A percentile compares a stretch with the other conserved stretches of the same genome.
These are phyloP conservation scores for Porites lobata DNA, from an alignment of 92 coral and sea anemone genomes.

Conservation along the genomic window DNA sequence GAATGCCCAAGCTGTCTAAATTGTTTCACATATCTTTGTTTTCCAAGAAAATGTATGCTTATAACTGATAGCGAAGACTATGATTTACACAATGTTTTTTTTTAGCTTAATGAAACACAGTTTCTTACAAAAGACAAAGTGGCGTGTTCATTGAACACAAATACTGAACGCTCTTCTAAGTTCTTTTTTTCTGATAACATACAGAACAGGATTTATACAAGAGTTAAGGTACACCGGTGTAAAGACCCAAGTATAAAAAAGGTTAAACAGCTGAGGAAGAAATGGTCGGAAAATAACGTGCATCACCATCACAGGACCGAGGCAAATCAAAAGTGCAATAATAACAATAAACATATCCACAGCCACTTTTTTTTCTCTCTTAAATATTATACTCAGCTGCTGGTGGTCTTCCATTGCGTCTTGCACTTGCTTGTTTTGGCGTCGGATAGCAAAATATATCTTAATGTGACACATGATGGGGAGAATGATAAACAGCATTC, in stretches of 20 bases:
- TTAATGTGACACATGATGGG: conserved; percentile 15
- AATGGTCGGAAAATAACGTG: background rate
- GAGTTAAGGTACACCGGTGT: background rate
- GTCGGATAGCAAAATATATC: background rate
- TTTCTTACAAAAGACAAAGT: too few relatives aligned
- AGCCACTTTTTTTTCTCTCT: conserved; percentile 19
- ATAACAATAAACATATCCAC: conserved; percentile 2
- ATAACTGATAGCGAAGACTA: too few relatives aligned
- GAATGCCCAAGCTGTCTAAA: too few relatives aligned
- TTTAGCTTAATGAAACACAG: too few relatives aligned
- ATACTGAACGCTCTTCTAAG: background rate
- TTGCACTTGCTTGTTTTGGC: conserved; percentile 3
- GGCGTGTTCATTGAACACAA: too few relatives aligned
- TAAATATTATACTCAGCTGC: background rate
- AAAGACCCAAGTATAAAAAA: conserved; percentile 25
- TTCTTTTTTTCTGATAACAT: background rate
- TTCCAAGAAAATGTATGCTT: too few relatives aligned
- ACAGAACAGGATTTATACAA: conserved; percentile 6
- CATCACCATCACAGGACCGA: conserved; percentile 9
- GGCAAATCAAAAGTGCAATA: conserved; percentile 3
- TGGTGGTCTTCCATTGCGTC: background rate
- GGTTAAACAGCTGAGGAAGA: background rate
- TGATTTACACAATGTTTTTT: too few relatives aligned
- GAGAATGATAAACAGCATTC: background rate
- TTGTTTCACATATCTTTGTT: too few relatives aligned